Percentiles rank a stretch among this genome's conserved stretches.
phyloP scores from a whole-genome alignment of 2,797 vertebrate genomes.

The Dipus sagitta region DNA sequence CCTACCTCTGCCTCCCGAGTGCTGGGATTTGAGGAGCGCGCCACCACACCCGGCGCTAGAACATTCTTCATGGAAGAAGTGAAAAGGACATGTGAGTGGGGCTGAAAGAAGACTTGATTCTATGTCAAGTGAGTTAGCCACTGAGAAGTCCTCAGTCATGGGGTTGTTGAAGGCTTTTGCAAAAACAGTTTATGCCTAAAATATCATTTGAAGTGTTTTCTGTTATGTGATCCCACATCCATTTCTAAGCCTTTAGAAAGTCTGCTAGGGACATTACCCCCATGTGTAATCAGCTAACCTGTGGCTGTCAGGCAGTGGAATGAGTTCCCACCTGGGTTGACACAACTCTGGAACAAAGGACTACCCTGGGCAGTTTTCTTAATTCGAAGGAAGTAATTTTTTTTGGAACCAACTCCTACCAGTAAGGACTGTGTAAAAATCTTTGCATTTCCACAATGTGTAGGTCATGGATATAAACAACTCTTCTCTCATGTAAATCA shows the following conservation, averaged over 20 bases:
- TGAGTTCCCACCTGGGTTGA: neutral
- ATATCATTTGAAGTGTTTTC: constrained; percentile 26
- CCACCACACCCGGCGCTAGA: too few relatives aligned
- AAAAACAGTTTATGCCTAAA: neutral
- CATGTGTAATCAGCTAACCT: neutral
- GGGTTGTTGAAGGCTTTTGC: neutral
- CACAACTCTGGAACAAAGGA: accelerated
- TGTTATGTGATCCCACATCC: neutral
- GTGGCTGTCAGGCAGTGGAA: neutral
- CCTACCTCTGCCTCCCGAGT: too few relatives aligned
- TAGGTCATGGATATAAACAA: neutral
- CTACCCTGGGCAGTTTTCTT: neutral
- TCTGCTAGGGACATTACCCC: neutral
- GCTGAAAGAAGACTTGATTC: neutral
- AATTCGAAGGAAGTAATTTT: neutral
- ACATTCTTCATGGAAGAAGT: neutral
- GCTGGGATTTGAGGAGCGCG: too few relatives aligned
- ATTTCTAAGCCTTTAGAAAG: neutral
- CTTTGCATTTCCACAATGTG: neutral
- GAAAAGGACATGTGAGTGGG: neutral
- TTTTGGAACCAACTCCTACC: neutral
- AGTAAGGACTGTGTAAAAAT: neutral
- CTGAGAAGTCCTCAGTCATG: neutral
- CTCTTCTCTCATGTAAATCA: neutral
- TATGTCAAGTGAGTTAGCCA: neutral